phyloP scores from a whole-genome alignment of 1,140 invertebrate species.

The Orchesella cincta region DNA sequence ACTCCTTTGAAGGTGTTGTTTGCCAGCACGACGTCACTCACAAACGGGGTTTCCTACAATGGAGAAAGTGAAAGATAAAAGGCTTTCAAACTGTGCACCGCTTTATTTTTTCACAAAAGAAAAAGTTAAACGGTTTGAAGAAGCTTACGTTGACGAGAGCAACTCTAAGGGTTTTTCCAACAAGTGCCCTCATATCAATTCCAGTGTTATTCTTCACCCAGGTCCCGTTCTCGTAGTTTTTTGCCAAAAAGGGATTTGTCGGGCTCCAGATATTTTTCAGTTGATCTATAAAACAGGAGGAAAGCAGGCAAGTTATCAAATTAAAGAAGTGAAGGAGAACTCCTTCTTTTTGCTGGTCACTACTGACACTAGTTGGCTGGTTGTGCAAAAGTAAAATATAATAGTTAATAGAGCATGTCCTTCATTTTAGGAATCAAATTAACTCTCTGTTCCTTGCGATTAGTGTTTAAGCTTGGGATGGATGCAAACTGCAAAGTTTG shows the following conservation, averaged over 20 bases:
- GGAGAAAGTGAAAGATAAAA: no score
- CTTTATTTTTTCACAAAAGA: no score
- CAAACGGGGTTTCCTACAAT: conserved; percentile 46
- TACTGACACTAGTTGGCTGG: no score
- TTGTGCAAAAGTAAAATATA: no score
- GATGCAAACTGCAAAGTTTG: no score
- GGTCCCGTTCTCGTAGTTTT: conserved; percentile 36
- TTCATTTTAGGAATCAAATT: no score
- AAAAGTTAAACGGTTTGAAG: neutral
- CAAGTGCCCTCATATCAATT: conserved; percentile 32
- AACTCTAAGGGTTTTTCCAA: conserved; percentile 38
- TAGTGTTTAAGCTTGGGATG: no score
- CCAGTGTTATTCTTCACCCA: conserved; percentile 33
- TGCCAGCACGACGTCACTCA: neutral
- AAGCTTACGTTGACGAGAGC: conserved; percentile 42
- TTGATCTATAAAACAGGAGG: conserved; percentile 39
- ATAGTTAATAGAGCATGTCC: no score
- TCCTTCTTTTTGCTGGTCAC: no score
- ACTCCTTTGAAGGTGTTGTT: conserved; percentile 40
- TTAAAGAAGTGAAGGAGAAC: neutral
- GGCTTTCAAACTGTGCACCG: no score
- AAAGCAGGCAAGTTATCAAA: neutral
- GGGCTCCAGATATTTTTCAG: conserved; percentile 50
- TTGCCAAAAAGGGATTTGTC: conserved; percentile 44
- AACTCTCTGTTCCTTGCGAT: no score